Evolutionary conservation across 2,888 invertebrate genomes (phyloP).

Genomic region (Erpobdella octoculata): DNA sequence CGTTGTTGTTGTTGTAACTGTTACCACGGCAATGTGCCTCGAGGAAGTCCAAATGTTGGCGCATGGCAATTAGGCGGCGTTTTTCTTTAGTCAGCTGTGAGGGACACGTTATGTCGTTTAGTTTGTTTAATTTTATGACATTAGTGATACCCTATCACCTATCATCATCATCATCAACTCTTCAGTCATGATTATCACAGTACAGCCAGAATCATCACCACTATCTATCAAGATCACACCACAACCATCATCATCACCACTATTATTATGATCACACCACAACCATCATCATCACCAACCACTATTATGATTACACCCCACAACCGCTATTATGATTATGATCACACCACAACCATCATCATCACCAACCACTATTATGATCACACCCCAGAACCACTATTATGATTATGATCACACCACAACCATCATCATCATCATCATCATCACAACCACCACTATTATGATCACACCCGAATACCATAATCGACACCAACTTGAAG

Average conservation of each 20-base stretch:
- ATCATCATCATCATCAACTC: slow-evolving; percentile 1
- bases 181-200: not conserved
- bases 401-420: not conserved
- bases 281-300: not conserved
- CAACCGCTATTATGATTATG: not conserved
- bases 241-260: slow-evolving; percentile 13
- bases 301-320: not conserved
- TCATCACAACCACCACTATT: not conserved
- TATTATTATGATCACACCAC: not conserved
- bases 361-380: not conserved
- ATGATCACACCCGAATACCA: not conserved
- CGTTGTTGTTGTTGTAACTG: not conserved
- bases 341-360: not conserved
- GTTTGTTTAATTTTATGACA: slow-evolving; percentile 54
- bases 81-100: not conserved
- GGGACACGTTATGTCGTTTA: not conserved
- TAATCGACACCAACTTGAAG: slow-evolving; percentile 42
- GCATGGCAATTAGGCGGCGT: not conserved
- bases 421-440: not conserved
- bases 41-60: not conserved
- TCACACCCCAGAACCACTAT: not conserved
- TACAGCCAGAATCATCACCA: slow-evolving; percentile 13
- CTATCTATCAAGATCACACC: too few species aligned
- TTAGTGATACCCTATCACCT: too few species aligned
- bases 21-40: not conserved